phyloP scores from a whole-genome alignment of 2,113 vertebrate genomes.

The Leiothrix lutea region DNA sequence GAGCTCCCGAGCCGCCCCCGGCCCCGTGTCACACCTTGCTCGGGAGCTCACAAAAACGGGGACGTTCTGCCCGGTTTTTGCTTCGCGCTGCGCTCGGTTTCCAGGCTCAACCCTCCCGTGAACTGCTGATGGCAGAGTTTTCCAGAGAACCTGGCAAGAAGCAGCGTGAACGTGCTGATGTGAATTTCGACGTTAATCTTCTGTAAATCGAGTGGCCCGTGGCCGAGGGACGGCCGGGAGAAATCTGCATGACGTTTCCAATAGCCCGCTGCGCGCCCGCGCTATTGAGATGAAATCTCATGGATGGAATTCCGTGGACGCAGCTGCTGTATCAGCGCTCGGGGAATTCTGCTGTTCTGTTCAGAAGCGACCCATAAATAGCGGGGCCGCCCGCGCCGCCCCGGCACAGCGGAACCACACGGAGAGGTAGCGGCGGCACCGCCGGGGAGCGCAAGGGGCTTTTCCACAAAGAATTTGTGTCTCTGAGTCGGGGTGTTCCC shows the following conservation, averaged over 20 bases:
- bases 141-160: constrained; percentile 58
- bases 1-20: fast-evolving
- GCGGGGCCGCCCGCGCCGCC: not conserved
- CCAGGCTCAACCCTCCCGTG: not conserved
- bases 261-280: not conserved
- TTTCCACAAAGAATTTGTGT: fast-evolving
- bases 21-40: fast-evolving
- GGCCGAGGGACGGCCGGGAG: constrained; percentile 4
- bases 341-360: constrained; percentile 82
- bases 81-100: not conserved
- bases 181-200: constrained; percentile 58
- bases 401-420: not conserved
- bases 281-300: constrained; percentile 80
- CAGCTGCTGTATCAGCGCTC: constrained; percentile 85
- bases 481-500: not conserved
- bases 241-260: not conserved
- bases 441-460: not conserved
- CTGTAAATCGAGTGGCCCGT: constrained; percentile 1
- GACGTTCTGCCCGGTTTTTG: not conserved
- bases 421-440: not conserved
- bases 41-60: fast-evolving
- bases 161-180: constrained; percentile 63
- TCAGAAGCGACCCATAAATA: constrained; percentile 86
- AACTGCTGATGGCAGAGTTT: constrained; percentile 63
- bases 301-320: constrained; percentile 80